Evolutionary conservation across 2,113 vertebrate species (phyloP).

Genomic region (Mirza zaza): DNA sequence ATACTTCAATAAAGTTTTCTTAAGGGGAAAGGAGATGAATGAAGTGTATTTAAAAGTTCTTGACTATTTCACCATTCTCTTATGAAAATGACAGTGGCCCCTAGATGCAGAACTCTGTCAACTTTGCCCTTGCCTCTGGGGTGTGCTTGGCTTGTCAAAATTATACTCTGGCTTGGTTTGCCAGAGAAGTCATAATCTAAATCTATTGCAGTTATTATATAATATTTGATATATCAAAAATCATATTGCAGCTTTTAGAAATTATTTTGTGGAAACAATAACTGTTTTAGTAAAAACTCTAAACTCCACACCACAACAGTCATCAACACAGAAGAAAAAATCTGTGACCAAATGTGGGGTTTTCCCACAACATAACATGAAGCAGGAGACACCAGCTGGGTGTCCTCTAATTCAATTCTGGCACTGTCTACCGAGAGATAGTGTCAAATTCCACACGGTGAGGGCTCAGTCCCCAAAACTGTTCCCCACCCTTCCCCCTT

Average conservation of each 20-base stretch:
- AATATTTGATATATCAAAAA: background rate
- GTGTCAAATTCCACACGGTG: no score
- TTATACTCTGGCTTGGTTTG: background rate
- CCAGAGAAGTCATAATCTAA: background rate
- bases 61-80: background rate
- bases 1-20: background rate
- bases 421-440: no score
- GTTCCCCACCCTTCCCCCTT: no score
- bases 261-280: conserved; percentile 5
- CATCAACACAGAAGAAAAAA: no score
- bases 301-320: no score
- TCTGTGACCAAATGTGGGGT: no score
- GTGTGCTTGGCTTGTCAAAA: background rate
- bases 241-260: background rate
- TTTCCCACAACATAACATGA: no score
- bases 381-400: no score
- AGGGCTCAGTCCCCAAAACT: no score
- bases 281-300: no score
- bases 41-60: background rate
- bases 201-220: background rate
- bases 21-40: background rate
- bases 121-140: background rate
- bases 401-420: no score
- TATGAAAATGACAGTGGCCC: background rate
- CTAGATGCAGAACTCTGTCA: background rate